Conservation (phyloP, 1,140 invertebrate genomes). For the Paraescarpia echinospica region DNA sequence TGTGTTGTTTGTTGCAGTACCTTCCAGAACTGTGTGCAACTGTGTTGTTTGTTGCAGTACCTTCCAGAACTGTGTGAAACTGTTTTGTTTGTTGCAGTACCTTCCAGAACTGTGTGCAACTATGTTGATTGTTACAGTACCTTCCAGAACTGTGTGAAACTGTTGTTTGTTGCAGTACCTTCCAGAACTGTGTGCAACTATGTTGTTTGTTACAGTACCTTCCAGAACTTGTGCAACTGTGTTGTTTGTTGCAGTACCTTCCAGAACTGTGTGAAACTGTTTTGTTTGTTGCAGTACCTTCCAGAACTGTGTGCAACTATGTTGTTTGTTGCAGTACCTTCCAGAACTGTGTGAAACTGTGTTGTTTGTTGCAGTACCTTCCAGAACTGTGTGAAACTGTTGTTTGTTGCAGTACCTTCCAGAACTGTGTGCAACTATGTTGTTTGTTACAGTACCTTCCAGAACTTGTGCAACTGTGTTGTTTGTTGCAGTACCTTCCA, state of each 20-base stretch:
- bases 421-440: neutral
- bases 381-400: conserved; percentile 88
- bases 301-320: neutral
- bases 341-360: neutral
- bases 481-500: conserved; percentile 71
- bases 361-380: conserved; percentile 66
- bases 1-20: conserved; percentile 56
- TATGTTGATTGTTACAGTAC: conserved; percentile 56
- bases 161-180: too few species aligned
- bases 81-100: conserved; percentile 7
- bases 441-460: conserved; percentile 7
- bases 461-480: neutral
- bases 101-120: neutral
- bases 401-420: too few species aligned
- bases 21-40: conserved; percentile 87
- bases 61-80: neutral
- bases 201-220: conserved; percentile 11
- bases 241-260: conserved; percentile 66
- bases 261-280: conserved; percentile 88
- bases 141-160: conserved; percentile 90
- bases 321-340: conserved; percentile 9
- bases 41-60: too few species aligned
- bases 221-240: neutral
- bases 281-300: too few species aligned
- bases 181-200: neutral